Evolutionary conservation across 1,140 invertebrate species (phyloP), one percentile per base, ranked within the genome.

Genomic region (Palaemon carinicauda): DNA sequence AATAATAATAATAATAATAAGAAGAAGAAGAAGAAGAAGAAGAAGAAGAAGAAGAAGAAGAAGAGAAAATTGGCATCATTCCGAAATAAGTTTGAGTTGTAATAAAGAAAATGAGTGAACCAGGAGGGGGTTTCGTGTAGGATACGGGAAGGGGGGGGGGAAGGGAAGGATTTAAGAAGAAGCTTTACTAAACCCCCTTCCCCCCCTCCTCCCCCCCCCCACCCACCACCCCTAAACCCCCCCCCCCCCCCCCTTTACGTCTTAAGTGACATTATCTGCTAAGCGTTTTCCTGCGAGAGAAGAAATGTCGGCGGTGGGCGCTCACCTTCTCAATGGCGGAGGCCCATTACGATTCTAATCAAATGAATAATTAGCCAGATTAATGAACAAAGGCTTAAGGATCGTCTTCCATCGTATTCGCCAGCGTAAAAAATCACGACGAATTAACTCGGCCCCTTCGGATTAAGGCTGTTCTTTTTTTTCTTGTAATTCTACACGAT

Each of bases 361-460:
- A 85, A 85, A 85, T 86, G 84, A 80, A 80, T 86, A 86, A 80
- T 86, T 86, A 80, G 77, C n/a, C n/a, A 86, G 77, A 80, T 80
- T 80, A 86, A 74, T 86, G 77, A 86, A 80, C 77, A 80, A 80
- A 86, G 84, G 77, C 65, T 79, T 54, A 29, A 24, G 60, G 74
- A 54, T 60, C 73, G 33, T 78, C 54, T 31, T 69, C 65, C 82
- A 77, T 69, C 73, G 29, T 52, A 60, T 78, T 79, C 75, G 69
- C 74, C 54, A 21, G 54, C 82, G 82, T 60, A 85, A 85, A 85
- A n/a, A 85, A 86, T 86, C 84, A n/a, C 27, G 51, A 50, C 84
- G 80, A 86, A 86, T 86, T 80, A 80, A 80, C 84, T 71, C 51
- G 65, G 56, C 65, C 84, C 77, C 84, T 65, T 29, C 60, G 54